A percentile compares a stretch with the other conserved stretches of the same genome.
Conservation (phyloP, 2,113 vertebrate species). For the Anolis sagrei region DNA sequence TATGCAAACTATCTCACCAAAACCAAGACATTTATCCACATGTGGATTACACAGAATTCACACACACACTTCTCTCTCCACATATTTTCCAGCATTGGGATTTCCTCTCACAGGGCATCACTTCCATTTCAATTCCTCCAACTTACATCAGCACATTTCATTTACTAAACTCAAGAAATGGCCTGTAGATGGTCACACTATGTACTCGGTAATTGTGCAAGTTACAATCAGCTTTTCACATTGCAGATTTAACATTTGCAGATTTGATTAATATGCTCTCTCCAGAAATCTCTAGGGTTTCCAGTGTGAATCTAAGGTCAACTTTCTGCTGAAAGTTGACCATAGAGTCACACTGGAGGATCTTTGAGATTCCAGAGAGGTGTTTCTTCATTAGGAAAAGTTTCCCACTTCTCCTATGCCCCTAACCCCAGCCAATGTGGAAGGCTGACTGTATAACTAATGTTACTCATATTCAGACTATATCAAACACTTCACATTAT, state of each 20-base stretch:
- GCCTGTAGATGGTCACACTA: background rate
- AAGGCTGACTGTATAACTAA: background rate
- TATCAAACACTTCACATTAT: background rate
- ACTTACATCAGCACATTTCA: background rate
- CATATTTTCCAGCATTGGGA: background rate
- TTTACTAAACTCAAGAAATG: background rate
- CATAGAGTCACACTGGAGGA: too few species aligned
- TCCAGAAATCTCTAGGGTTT: too few species aligned
- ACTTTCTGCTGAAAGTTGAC: too few species aligned
- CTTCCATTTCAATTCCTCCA: background rate
- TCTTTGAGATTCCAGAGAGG: too few species aligned
- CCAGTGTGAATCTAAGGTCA: too few species aligned
- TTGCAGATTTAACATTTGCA: too few species aligned
- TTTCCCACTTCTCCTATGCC: too few species aligned
- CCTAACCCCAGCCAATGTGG: too few species aligned
- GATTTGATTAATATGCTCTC: too few species aligned
- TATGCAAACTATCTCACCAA: background rate
- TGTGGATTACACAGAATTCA: fast-evolving
- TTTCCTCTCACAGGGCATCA: background rate
- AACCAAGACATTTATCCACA: background rate
- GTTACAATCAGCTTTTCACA: too few species aligned
- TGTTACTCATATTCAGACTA: background rate
- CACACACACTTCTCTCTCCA: too few species aligned
- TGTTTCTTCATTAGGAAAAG: too few species aligned
- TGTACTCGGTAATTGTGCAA: background rate